Base-by-base conservation (phyloP, 1,140 invertebrate species). In the Drosophila kohkoa region DNA sequence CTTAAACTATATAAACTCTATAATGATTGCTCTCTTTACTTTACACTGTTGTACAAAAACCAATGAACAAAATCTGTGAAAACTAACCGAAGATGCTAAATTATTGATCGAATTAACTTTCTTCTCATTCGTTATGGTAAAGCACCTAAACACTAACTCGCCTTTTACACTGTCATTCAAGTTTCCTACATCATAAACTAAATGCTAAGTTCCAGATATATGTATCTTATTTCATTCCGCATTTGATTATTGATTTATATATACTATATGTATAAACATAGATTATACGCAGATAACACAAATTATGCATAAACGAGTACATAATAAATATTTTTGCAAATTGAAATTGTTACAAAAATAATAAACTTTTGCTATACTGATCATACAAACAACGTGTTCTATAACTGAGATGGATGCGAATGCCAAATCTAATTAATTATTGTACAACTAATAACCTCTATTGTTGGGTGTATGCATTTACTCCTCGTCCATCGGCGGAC, bases 291-390 rank as follows among this genome's bases (percentile, higher is more conserved):
- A 43, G n/a, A 71, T 30, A 70, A 62, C 51, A 52, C 35, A 38
- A 25, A 35, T 49, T 59, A 58, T 49, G 45, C 25, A 48, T 66
- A 73, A 46, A 60, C 41, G 41, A 43, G 11, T 43, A 43, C 41
- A 43, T 43, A 32, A 83, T 77, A 67, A 71, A 68, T 85, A 85
- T 86, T 86, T 86, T 86, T 85, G 82, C 78, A 85, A 78, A 85
- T 52, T 52, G 54, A 59, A 79, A 79, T 81, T 86, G 79, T 79
- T 81, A 78, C 6, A 51, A 62, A 86, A 86, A 52, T 3, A 38
- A 57, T 86, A 85, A 78, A 81, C n/a, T 49, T 86, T 81, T 81
- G 75, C 67, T 72, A 81, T 81, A 75, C 76, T 25, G 20, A 45
- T 54, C 30, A 55, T 30, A 13, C 30, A 49, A 67, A 30, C 51